A percentile compares a stretch with the other conserved stretches of the same genome.
phyloP scores from a whole-genome alignment of 2,888 invertebrate genomes.

The Pristionchus entomophagus region DNA sequence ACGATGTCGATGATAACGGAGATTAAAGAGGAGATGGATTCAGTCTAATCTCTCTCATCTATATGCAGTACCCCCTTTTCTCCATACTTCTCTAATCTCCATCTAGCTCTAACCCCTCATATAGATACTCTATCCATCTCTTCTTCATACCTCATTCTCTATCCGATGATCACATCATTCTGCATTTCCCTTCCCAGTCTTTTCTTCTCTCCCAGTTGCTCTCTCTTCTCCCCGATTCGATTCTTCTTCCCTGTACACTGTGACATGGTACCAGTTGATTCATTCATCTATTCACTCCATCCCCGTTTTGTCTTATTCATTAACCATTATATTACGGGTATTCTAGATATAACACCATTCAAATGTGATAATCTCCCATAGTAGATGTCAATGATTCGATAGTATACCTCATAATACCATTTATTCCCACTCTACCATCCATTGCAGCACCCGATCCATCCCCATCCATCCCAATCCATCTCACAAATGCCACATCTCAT shows the following conservation, averaged over 20 bases:
- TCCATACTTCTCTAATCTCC: not conserved
- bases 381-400: not conserved
- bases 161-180: constrained; percentile 5
- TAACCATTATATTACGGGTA: not conserved
- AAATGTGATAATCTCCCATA: constrained; percentile 17
- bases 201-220: not conserved
- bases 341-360: not conserved
- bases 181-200: not conserved
- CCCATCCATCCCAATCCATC: not conserved
- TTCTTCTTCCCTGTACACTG: constrained; percentile 5
- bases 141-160: not conserved
- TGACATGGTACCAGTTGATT: not conserved
- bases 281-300: not conserved
- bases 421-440: not conserved
- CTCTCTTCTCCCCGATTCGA: not conserved
- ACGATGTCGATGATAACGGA: not conserved
- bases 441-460: not conserved
- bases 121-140: not conserved
- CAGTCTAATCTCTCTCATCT: not conserved
- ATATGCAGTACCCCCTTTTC: not conserved
- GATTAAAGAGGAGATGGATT: not conserved
- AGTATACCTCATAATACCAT: constrained; percentile 3
- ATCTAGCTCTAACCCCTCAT: not conserved
- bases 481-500: constrained; percentile 4
- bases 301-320: not conserved